These are phyloP conservation scores for Geococcyx californianus DNA, from an alignment of 2,113 vertebrate species.

Conservation along the genomic window DNA sequence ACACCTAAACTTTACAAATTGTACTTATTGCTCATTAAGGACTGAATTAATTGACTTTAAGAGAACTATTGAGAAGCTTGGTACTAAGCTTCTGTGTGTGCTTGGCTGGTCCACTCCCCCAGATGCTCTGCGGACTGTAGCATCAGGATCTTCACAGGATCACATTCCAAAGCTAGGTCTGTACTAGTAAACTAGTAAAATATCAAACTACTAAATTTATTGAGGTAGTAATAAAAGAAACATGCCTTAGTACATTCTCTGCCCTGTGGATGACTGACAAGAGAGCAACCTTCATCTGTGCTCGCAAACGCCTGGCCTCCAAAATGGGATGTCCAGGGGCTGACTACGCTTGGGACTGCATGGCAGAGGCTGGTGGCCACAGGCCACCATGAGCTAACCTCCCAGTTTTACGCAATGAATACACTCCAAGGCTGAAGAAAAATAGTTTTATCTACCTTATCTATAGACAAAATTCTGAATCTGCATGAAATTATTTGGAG, in stretches of 20 bases:
- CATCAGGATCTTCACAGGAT: background rate
- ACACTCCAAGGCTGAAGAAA: background rate
- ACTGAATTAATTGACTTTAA: background rate
- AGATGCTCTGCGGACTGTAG: background rate
- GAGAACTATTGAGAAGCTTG: background rate
- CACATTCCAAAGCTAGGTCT: background rate
- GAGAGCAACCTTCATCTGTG: background rate
- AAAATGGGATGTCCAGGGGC: background rate
- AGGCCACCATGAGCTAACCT: no score
- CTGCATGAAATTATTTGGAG: background rate
- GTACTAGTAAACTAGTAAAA: background rate
- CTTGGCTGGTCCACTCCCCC: background rate
- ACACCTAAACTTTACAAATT: background rate
- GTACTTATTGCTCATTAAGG: background rate
- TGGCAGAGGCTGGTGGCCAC: background rate
- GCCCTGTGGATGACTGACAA: background rate
- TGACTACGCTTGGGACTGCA: fast-evolving
- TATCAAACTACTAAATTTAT: background rate
- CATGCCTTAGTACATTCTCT: background rate
- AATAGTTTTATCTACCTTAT: background rate
- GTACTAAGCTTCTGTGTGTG: background rate
- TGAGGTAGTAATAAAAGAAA: background rate
- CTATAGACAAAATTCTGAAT: no score
- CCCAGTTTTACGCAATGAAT: fast-evolving
- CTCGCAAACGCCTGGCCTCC: background rate